Base-by-base conservation (phyloP, 2,888 invertebrate species). In the Orthosia gracilis region DNA sequence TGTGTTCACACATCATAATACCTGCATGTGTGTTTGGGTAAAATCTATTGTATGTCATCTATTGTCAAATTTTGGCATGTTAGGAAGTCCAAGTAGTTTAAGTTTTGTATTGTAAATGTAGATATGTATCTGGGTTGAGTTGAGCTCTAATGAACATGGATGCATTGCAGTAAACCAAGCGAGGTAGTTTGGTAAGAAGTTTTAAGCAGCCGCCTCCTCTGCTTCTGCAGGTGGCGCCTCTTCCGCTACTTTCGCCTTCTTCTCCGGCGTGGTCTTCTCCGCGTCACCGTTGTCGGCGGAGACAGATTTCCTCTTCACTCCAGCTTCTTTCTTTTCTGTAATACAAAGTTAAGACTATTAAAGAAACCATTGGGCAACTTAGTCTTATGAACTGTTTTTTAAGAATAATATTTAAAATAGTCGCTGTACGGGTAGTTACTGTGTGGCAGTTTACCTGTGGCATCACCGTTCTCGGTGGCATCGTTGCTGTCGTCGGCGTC, bases 301-400 rank as follows among this genome's bases (percentile, higher is more conserved):
- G 26, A 96, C 97, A 70, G 98, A 98, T 97, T 98, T 98, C 97
- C 98, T 97, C 94, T 98, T 98, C 91, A 97, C 97, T 84, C 97
- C 97, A 70, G 96, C 94, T 76, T 96, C 96, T 90, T 95, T 95
- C 90, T 94, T 94, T 90, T 96, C 96, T 95, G 94, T 85, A 94
- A 95, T 70, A 62, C n/a, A 73, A 76, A 76, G 54, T 18, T 45
- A 49, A 18, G 9, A 47, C 15, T 54, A 40, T 72, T 78, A 72
- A 13, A 12, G 2, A 68, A 59, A 78, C 26, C 21, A 55, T 31
- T 59, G 2, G 4, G 1, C 12, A 73, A 23, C 18, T n/a, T n/a
- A 15, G 5, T 21, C 9, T 15, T 49, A 23, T 2, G 15, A 49
- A 11, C 54, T 15, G n/a, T 23, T 23, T 23, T 55, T 23, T 15